Evolutionary conservation across 2,888 invertebrate species (phyloP), one percentile per base, ranked within the genome.

Genomic region (Amblyteles armatorius): DNA sequence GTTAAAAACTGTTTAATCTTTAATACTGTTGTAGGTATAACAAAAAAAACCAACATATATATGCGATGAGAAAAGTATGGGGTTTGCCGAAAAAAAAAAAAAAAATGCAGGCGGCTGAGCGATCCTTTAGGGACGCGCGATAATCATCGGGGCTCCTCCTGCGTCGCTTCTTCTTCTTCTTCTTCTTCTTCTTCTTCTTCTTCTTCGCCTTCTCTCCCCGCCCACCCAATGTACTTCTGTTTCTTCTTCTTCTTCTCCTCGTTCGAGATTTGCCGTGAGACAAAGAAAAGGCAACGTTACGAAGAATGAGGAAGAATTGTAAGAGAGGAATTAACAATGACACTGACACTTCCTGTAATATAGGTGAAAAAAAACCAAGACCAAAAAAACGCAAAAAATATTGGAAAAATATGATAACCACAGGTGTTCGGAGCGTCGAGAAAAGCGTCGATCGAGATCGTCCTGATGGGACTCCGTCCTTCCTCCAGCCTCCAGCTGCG

Each of bases 401-500:
- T 57, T 57, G 57, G 26, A 13, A 83, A 67, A 67, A 67, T 67
- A 67, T 67, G 22, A 73, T 40, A 69, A 81, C 78, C 88, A 89
- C 89, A 91, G 90, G 90, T 90, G 22, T 79, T 80, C 89, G 86
- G 88, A 88, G 85, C 88, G 85, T 84, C 83, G 89, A 73, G 84
- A 44, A 82, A 86, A 88, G 84, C 87, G 88, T 89, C 88, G 88
- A 88, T 89, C 88, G 87, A 89, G 89, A 88, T 44, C 87, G 86
- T 87, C 84, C 88, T 87, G 87, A 57, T 73, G 72, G 63, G 73
- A 33, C 81, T 57, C 88, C 84, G 86, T 86, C 87, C 86, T 88
- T 89, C 88, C 89, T 89, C 88, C 89, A 91, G 90, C 90, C 89
- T 90, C 89, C 90, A 90, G 90, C 90, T 85, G 86, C 82, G 82